Conservation (phyloP, 2,888 invertebrate species). For the Portevinia maculata region DNA sequence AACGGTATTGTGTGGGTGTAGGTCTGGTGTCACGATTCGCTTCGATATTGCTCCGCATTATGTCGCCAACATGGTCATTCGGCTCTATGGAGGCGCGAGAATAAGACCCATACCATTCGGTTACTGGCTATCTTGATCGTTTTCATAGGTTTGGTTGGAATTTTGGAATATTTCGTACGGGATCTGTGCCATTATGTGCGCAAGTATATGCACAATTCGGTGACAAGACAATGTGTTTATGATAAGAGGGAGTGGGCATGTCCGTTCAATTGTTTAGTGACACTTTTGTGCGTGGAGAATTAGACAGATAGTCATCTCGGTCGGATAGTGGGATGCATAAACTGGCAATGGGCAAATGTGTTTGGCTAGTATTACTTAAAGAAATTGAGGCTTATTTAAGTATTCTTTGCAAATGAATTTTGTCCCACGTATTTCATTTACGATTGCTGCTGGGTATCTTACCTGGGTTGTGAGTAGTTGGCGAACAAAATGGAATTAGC, state of each 20-base stretch:
- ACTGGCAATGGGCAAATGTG: constrained; percentile 46
- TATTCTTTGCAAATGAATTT: constrained; percentile 46
- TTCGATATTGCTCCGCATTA: constrained; percentile 73
- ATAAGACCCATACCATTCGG: constrained; percentile 31
- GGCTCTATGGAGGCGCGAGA: constrained; percentile 53
- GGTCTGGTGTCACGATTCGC: constrained; percentile 51
- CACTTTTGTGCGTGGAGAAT: constrained; percentile 55
- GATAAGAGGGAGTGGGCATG: constrained; percentile 67
- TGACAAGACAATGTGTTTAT: constrained; percentile 71
- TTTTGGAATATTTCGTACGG: constrained; percentile 57
- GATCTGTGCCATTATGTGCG: constrained; percentile 53
- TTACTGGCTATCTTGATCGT: constrained; percentile 59
- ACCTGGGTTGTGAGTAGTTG: neutral
- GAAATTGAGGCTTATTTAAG: constrained; percentile 37
- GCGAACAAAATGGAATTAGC: constrained; percentile 36
- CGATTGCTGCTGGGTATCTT: constrained; percentile 27
- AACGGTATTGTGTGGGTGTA: constrained; percentile 61
- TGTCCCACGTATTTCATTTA: constrained; percentile 45
- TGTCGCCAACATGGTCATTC: constrained; percentile 70
- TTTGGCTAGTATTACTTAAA: constrained; percentile 4
- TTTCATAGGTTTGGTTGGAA: constrained; percentile 38
- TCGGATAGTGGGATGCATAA: constrained; percentile 43
- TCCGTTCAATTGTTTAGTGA: constrained; percentile 43
- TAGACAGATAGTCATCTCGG: constrained; percentile 49
- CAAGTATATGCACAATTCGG: constrained; percentile 43